Conservation (phyloP, 2,113 vertebrate species). For the Machaerirhynchus nigripectus region DNA sequence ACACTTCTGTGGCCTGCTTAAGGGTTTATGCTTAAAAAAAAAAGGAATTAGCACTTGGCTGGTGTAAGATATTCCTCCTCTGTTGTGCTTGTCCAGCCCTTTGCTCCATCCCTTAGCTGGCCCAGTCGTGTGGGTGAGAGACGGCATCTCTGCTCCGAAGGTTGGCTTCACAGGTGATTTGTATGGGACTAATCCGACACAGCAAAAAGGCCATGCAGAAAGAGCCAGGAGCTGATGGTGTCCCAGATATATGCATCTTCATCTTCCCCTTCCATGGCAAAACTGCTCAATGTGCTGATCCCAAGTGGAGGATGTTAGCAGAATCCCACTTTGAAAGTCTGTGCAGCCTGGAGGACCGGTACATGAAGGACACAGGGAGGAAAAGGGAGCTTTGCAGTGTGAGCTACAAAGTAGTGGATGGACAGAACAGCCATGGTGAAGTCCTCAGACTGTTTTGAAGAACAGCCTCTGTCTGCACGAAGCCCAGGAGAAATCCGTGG, state of each 20-base stretch:
- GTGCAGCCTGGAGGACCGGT: background rate
- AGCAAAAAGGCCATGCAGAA: background rate
- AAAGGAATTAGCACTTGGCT: background rate
- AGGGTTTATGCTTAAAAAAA: background rate
- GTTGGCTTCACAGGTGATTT: background rate
- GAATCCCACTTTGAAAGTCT: background rate
- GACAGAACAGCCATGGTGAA: background rate
- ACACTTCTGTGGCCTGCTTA: background rate
- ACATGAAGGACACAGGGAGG: background rate
- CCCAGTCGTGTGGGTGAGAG: fast-evolving
- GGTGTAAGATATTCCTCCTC: background rate
- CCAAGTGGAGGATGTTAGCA: background rate
- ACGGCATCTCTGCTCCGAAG: background rate
- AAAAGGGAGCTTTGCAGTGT: background rate
- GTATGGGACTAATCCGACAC: background rate
- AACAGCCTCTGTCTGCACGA: background rate
- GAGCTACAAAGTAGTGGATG: fast-evolving
- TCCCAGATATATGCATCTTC: fast-evolving
- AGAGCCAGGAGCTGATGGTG: background rate
- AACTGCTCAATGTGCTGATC: background rate
- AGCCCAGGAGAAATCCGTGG: background rate
- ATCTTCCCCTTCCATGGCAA: background rate
- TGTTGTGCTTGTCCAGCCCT: background rate
- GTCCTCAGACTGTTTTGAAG: background rate
- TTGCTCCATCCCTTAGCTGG: fast-evolving